Percentiles rank a stretch among this genome's conserved stretches.
Evolutionary conservation across 1,140 invertebrate species (phyloP).

Genomic region (Tigriopus japonicus): DNA sequence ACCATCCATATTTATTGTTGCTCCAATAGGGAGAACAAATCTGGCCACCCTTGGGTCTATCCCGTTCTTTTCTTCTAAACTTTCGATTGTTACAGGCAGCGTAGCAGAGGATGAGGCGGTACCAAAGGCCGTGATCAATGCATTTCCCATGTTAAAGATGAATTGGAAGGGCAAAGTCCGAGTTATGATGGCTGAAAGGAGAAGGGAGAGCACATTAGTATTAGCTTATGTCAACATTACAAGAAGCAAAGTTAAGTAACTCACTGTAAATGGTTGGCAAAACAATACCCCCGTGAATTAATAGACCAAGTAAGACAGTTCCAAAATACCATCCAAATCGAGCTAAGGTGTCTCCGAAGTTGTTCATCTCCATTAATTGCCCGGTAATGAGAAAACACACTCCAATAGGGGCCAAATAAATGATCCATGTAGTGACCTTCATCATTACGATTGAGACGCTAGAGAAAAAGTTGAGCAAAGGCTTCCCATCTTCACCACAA

Average conservation of each 20-base stretch:
- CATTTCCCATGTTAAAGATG: conserved; percentile 8
- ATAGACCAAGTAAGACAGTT: conserved; percentile 20
- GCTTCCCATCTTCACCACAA: conserved; percentile 46
- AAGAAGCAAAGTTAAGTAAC: neutral
- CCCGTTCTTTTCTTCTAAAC: neutral
- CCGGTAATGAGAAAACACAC: conserved; percentile 73
- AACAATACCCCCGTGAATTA: conserved; percentile 28
- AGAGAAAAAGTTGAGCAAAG: conserved; percentile 47
- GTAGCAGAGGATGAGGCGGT: conserved; percentile 12
- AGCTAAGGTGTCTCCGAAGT: neutral
- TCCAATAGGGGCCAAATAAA: conserved; percentile 45
- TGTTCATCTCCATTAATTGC: conserved; percentile 66
- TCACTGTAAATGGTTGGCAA: conserved; percentile 17
- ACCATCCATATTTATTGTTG: conserved; percentile 38
- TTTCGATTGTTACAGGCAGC: neutral
- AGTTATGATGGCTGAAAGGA: neutral
- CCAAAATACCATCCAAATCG: conserved; percentile 11
- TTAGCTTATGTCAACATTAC: no score
- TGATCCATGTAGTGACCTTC: conserved; percentile 12
- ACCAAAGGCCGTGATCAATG: conserved; percentile 7
- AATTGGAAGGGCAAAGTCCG: conserved; percentile 21
- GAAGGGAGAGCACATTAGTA: no score
- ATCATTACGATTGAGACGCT: conserved; percentile 13
- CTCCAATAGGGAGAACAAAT: conserved; percentile 27
- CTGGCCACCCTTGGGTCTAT: conserved; percentile 13